Base-by-base conservation (phyloP, 2,888 invertebrate genomes). In the Tortrix viridana region DNA sequence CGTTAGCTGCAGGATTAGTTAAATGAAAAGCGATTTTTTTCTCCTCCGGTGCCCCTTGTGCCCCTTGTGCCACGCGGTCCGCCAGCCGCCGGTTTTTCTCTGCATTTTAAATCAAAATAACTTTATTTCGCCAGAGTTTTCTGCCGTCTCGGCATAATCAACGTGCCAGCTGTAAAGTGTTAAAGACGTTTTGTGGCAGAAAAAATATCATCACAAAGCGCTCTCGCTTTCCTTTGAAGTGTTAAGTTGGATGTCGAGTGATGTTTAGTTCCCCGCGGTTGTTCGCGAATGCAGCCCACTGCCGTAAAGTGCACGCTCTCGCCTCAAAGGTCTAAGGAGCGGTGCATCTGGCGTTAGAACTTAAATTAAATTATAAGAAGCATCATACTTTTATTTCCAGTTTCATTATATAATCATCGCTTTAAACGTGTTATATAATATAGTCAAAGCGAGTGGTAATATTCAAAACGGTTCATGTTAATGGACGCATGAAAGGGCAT, bases 81-180 rank as follows among this genome's bases (percentile, higher is more conserved):
- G 73, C 65, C 76, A 71, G 74, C 70, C 75, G 71, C 70, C 77
- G 76, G 80, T 84, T 86, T 87, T 86, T 82, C 82, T 85, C 84
- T 87, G 83, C 84, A 88, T 89, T 89, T 88, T 87, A 87, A 88
- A 86, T 88, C 82, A 82, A 88, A 89, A 90, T 87, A 88, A 86
- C 84, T 89, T 88, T 82, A 84, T 87, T 88, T 85, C 78, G 79
- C 79, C 83, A 65, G 81, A 85, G 81, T 88, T 86, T 84, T 81
- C 79, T 72, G 77, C 85, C 82, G 78, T 84, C 85, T 86, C 85
- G 79, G 82, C 84, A 86, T 88, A 89, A 88, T 89, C 85, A 87
- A 85, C 84, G 83, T 78, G 74, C 76, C 74, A 69, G 69, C 70
- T 76, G 75, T 80, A 81, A 86, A 88, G 85, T 85, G 86, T 88